These are phyloP conservation scores for Rhinatrema bivittatum DNA, from an alignment of 2,797 vertebrate genomes.

Conservation along the genomic window DNA sequence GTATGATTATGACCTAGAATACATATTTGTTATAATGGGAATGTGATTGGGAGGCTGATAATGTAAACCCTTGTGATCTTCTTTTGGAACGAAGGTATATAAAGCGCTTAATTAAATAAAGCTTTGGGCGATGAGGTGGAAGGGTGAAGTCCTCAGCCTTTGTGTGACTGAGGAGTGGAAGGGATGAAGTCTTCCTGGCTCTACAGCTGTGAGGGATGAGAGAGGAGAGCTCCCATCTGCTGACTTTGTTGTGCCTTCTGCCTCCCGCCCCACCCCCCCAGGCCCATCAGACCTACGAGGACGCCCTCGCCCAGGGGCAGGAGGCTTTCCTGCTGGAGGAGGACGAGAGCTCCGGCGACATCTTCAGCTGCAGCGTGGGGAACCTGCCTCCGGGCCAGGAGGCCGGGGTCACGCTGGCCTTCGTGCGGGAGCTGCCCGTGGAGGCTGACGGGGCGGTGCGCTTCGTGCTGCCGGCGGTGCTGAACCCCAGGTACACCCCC, in stretches of 20 bases:
- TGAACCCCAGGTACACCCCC: conserved; percentile 69
- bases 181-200: too few relatives aligned
- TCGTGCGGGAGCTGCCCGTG: conserved; percentile 64
- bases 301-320: conserved; percentile 27
- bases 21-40: too few relatives aligned
- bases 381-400: conserved; percentile 61
- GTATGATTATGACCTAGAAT: too few relatives aligned
- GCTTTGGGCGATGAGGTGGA: too few relatives aligned
- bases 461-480: conserved; percentile 66
- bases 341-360: conserved; percentile 56
- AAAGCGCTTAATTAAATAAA: too few relatives aligned
- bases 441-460: conserved; percentile 61
- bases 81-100: too few relatives aligned
- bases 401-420: conserved; percentile 60
- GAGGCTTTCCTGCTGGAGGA: conserved; percentile 67
- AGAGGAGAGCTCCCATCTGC: too few relatives aligned
- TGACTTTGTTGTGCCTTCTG: background rate
- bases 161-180: too few relatives aligned
- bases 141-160: too few relatives aligned
- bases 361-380: conserved; percentile 54
- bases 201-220: too few relatives aligned
- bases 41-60: too few relatives aligned
- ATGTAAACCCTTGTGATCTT: too few relatives aligned
- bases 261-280: background rate
- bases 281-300: conserved; percentile 26